Evolutionary conservation across 2,888 invertebrate species (phyloP).

Genomic region (Craniophora ligustri): DNA sequence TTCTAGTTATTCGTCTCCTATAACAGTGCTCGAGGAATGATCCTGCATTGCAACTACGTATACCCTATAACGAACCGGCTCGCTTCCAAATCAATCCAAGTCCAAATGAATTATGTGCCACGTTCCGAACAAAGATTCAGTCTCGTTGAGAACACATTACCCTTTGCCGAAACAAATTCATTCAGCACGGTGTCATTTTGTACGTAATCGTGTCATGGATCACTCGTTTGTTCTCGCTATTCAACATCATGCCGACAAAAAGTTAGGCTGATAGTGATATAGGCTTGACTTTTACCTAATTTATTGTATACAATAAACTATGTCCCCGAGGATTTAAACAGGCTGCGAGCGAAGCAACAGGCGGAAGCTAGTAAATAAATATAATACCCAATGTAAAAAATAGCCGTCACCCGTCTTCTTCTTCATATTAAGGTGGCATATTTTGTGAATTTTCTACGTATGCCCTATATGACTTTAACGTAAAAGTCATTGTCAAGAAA

Average conservation of each 20-base stretch:
- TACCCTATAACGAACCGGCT: background rate
- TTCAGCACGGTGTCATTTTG: slow-evolving; percentile 38
- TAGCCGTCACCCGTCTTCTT: no score
- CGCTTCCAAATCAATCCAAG: slow-evolving; percentile 34
- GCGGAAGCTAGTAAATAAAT: no score
- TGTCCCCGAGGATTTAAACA: no score
- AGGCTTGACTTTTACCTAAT: background rate
- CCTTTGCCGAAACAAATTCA: slow-evolving; percentile 38
- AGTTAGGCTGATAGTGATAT: background rate
- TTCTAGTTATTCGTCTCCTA: no score
- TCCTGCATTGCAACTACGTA: no score
- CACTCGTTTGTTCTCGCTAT: slow-evolving; percentile 30
- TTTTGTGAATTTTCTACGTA: no score
- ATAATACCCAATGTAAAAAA: no score
- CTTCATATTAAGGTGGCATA: no score
- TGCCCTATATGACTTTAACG: no score
- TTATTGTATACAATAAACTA: no score
- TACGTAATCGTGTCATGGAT: slow-evolving; percentile 43
- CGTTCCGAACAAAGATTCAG: slow-evolving; percentile 22
- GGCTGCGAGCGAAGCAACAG: no score
- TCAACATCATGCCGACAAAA: slow-evolving; percentile 1
- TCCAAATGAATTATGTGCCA: slow-evolving; percentile 18
- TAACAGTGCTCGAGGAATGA: no score
- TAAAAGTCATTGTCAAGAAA: background rate
- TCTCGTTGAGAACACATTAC: slow-evolving; percentile 34